Evolutionary conservation across 2,888 invertebrate species (phyloP).

Genomic region (Cistogaster globosa): DNA sequence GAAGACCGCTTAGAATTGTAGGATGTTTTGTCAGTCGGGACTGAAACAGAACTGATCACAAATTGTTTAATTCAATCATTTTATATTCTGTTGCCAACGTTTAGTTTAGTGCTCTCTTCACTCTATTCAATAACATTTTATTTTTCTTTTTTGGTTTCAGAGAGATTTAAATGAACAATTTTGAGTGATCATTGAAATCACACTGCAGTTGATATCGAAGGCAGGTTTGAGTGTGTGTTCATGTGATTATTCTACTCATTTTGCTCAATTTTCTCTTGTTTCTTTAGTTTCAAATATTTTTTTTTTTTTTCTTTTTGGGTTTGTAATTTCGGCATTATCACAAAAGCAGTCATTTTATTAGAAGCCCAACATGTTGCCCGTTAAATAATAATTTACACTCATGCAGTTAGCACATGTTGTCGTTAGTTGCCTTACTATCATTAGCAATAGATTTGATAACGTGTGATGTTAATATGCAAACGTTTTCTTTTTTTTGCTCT

Average conservation of each 20-base stretch:
- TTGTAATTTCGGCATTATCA: conserved; percentile 29
- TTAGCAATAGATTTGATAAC: not conserved
- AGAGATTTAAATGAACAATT: conserved; percentile 22
- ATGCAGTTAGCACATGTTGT: not conserved
- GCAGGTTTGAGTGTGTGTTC: conserved; percentile 40
- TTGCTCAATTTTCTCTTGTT: conserved; percentile 45
- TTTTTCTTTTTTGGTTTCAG: conserved; percentile 4
- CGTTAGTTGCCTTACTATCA: conserved; percentile 7
- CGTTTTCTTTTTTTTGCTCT: too few species aligned
- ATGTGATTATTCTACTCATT: conserved; percentile 47
- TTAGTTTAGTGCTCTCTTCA: conserved; percentile 22
- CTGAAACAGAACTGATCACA: conserved; percentile 70
- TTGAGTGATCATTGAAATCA: conserved; percentile 44
- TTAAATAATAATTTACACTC: conserved; percentile 33
- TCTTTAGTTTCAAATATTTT: not conserved
- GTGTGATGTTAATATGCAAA: too few species aligned
- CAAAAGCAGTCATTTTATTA: conserved; percentile 33
- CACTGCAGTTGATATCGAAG: conserved; percentile 23
- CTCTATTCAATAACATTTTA: conserved; percentile 17
- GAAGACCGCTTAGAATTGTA: not conserved
- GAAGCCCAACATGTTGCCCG: conserved; percentile 14
- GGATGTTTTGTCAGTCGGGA: conserved; percentile 67
- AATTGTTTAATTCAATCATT: conserved; percentile 53
- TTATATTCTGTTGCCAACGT: conserved; percentile 52
- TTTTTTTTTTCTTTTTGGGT: too few species aligned